These are phyloP conservation scores for Musca vetustissima DNA, from an alignment of 1,140 invertebrate species.

Conservation along the genomic window DNA sequence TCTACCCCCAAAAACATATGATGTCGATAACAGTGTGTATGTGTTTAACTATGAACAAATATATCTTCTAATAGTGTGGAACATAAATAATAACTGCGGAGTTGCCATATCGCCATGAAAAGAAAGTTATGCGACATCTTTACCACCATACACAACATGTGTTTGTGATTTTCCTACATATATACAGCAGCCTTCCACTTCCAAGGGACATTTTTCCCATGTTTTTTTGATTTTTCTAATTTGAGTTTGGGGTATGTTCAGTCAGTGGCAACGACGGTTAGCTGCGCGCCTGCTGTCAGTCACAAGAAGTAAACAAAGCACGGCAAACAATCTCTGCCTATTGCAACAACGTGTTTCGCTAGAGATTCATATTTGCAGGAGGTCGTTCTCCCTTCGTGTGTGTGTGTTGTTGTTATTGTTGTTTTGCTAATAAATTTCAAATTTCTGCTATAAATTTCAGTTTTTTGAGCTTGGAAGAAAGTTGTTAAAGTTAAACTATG, in stretches of 20 bases:
- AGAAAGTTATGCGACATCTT: not conserved
- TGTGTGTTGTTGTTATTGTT: too few relatives aligned
- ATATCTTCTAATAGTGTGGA: too few relatives aligned
- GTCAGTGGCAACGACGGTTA: too few relatives aligned
- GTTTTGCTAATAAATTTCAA: not conserved
- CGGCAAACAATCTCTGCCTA: constrained; percentile 5
- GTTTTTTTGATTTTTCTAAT: constrained; percentile 17
- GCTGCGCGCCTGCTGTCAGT: too few relatives aligned
- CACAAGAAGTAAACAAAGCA: not conserved
- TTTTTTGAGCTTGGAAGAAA: not conserved
- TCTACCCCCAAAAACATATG: too few relatives aligned
- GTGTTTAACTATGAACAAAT: not conserved
- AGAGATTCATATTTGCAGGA: too few relatives aligned
- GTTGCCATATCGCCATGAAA: not conserved
- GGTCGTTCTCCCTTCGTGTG: too few relatives aligned
- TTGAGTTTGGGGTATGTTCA: not conserved
- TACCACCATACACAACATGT: constrained; percentile 6
- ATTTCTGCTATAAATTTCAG: not conserved
- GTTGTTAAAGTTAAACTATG: constrained; percentile 8
- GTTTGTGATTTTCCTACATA: not conserved
- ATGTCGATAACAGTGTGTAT: not conserved
- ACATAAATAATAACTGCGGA: too few relatives aligned
- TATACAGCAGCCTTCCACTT: too few relatives aligned
- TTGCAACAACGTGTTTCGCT: constrained; percentile 7
- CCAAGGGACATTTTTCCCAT: too few relatives aligned